Evolutionary conservation across 2,797 vertebrate species (phyloP).

Genomic region (Spheniscus humboldti): DNA sequence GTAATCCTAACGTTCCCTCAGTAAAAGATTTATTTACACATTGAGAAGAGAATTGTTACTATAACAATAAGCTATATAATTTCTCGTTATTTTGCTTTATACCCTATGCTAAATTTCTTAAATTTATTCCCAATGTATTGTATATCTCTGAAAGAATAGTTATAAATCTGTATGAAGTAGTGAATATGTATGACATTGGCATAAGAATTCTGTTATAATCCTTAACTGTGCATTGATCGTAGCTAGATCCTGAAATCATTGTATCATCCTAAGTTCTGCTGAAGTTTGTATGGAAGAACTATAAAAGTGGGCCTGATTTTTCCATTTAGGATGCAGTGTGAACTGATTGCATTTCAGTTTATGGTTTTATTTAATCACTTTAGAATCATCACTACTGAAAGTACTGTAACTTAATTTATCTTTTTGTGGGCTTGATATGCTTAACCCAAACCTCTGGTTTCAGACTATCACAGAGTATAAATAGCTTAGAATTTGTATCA

Average conservation of each 20-base stretch:
- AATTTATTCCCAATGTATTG: not conserved
- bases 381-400: not conserved
- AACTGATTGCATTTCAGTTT: not conserved
- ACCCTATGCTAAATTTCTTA: not conserved
- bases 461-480: not conserved
- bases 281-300: not conserved
- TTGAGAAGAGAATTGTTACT: not conserved
- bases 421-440: not conserved
- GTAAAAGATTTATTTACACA: not conserved
- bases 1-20: not conserved
- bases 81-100: not conserved
- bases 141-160: not conserved
- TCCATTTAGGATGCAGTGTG: not conserved
- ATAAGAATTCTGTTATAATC: not conserved
- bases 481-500: not conserved
- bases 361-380: not conserved
- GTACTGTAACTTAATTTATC: not conserved
- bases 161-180: not conserved
- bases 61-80: not conserved
- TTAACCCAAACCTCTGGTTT: not conserved
- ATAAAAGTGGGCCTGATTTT: not conserved
- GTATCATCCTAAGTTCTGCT: not conserved
- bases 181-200: not conserved
- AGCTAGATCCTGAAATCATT: not conserved
- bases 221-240: not conserved